Evolutionary conservation across 2,888 invertebrate species (phyloP).

Genomic region (Priocnemis perturbator): DNA sequence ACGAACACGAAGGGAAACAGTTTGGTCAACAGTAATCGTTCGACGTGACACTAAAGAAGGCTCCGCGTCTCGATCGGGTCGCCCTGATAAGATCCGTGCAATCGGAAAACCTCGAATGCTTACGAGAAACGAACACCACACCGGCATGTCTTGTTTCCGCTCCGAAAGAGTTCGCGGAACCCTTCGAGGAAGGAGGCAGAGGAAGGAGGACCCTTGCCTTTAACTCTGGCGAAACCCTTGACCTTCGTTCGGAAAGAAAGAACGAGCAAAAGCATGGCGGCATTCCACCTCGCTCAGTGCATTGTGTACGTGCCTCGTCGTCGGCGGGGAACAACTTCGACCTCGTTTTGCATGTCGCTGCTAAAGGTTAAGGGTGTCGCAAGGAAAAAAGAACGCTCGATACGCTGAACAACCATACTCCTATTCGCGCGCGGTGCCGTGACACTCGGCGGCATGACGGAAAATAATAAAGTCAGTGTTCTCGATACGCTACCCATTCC

Average conservation of each 20-base stretch:
- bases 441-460: too few species aligned
- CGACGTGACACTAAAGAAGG: too few species aligned
- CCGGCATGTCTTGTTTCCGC: too few species aligned
- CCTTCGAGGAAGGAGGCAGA: neutral
- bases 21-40: too few species aligned
- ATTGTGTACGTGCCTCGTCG: constrained; percentile 30
- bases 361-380: constrained; percentile 34
- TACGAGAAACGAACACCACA: too few species aligned
- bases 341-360: constrained; percentile 36
- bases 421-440: neutral
- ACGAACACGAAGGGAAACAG: too few species aligned
- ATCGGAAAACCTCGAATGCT: neutral
- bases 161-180: constrained; percentile 19
- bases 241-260: constrained; percentile 39
- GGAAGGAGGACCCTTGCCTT: constrained; percentile 29
- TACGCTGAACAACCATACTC: constrained; percentile 14
- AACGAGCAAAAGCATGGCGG: constrained; percentile 8
- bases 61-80: constrained; percentile 2
- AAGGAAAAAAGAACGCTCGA: constrained; percentile 13
- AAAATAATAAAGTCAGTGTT: neutral
- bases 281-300: constrained; percentile 18
- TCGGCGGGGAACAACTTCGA: constrained; percentile 35
- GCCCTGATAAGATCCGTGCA: neutral
- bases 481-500: neutral
- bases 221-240: constrained; percentile 41